Percentiles rank a stretch among this genome's conserved stretches.
Conservation (phyloP, 1,140 invertebrate genomes). For the Sesamia nonagrioides region DNA sequence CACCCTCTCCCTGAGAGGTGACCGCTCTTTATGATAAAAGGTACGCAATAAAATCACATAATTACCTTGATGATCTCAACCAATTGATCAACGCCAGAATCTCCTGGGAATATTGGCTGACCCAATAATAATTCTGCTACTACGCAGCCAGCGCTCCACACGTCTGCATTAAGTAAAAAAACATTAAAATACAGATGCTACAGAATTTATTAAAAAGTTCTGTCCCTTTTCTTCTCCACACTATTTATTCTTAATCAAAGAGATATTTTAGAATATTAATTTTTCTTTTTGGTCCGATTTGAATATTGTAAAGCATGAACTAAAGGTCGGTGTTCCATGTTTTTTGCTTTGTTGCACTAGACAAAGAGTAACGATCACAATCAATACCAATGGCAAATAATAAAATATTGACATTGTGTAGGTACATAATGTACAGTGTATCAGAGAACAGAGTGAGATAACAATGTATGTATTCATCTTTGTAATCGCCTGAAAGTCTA, state of each 20-base stretch:
- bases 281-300: neutral
- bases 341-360: constrained; percentile 1
- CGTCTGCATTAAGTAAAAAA: constrained; percentile 90
- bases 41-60: neutral
- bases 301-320: neutral
- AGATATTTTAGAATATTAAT: neutral
- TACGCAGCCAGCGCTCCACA: constrained; percentile 99
- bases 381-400: constrained; percentile 14
- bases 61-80: constrained; percentile 99
- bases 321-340: neutral
- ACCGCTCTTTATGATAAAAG: neutral
- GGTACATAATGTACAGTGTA: constrained; percentile 1
- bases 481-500: neutral
- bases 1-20: too few species aligned
- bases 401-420: neutral
- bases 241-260: neutral
- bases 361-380: constrained; percentile 14
- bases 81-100: constrained; percentile 99
- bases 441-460: constrained; percentile 8
- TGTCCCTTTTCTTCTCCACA: too few species aligned
- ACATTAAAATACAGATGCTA: neutral
- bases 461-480: constrained; percentile 13
- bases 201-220: too few species aligned
- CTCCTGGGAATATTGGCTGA: constrained; percentile 99
- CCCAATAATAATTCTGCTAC: constrained; percentile 98